Conservation (phyloP, 2,797 vertebrate genomes). For the Channallabes apus region DNA sequence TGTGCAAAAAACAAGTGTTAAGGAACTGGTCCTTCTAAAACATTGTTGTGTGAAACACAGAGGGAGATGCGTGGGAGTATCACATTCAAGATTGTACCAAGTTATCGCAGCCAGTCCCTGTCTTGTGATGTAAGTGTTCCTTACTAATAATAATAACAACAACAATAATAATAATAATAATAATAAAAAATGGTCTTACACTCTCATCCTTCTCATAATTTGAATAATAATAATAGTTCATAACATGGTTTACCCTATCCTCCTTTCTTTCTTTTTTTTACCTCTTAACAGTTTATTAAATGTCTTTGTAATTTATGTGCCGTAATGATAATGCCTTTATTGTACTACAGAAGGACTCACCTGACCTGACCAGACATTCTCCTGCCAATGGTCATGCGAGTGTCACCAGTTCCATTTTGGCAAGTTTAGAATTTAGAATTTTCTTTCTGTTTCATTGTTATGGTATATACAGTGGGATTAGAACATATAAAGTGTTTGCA, state of each 20-base stretch:
- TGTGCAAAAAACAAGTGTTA: background rate
- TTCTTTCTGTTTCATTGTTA: background rate
- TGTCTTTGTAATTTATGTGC: background rate
- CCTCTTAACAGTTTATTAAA: background rate
- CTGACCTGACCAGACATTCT: slow-evolving; percentile 93
- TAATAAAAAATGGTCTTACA: background rate
- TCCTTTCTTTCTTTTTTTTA: background rate
- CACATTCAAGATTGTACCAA: slow-evolving; percentile 98
- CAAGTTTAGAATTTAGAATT: slow-evolving; percentile 70
- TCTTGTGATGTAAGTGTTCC: slow-evolving; percentile 89
- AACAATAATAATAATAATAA: background rate
- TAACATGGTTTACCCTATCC: no score
- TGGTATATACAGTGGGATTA: background rate
- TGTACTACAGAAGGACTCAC: slow-evolving; percentile 95
- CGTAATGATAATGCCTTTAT: background rate
- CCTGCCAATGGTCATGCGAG: slow-evolving; percentile 99
- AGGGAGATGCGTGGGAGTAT: slow-evolving; percentile 97
- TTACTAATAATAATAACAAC: background rate
- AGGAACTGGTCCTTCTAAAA: background rate
- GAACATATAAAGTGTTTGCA: background rate
- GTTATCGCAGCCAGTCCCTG: slow-evolving; percentile 90
- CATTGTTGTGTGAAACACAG: slow-evolving; percentile 63
- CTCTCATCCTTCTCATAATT: background rate
- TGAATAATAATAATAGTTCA: background rate
- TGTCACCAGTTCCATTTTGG: slow-evolving; percentile 99